These are phyloP conservation scores for Ictalurus punctatus DNA, from an alignment of 2,113 vertebrate genomes.

Conservation along the genomic window DNA sequence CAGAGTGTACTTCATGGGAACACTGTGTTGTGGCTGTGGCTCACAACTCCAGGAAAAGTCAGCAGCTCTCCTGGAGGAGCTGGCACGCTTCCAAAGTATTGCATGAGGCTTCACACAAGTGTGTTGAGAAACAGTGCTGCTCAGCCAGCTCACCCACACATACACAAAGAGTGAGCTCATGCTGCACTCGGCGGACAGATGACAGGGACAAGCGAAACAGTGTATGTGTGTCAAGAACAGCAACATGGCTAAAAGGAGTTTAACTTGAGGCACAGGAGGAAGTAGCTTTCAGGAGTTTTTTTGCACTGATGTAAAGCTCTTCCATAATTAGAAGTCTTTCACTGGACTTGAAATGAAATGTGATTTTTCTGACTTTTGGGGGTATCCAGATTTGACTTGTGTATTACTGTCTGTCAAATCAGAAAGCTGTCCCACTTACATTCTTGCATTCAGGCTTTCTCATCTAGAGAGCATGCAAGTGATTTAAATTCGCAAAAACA, in stretches of 20 bases:
- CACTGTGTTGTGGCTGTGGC: neutral
- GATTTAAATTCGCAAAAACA: neutral
- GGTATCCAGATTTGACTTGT: neutral
- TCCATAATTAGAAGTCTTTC: neutral
- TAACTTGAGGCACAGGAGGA: slow-evolving; percentile 31
- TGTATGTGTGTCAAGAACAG: neutral
- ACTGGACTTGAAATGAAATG: neutral
- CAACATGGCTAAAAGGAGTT: neutral
- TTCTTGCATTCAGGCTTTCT: neutral
- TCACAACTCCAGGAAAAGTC: slow-evolving; percentile 35
- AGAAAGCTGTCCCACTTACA: neutral
- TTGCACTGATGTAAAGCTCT: neutral
- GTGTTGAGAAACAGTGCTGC: slow-evolving; percentile 6
- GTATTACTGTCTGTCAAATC: neutral
- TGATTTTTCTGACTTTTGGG: neutral
- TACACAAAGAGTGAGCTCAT: slow-evolving; percentile 14
- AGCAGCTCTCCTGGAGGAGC: slow-evolving; percentile 38
- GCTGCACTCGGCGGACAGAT: neutral
- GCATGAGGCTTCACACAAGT: slow-evolving; percentile 21
- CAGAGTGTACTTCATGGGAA: neutral
- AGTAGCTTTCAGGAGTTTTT: slow-evolving; percentile 23
- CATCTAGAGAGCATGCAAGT: neutral
- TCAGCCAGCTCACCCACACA: slow-evolving; percentile 8
- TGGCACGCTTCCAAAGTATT: slow-evolving; percentile 9
- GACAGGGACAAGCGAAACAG: slow-evolving; percentile 2